Base-by-base conservation (phyloP, 2,113 vertebrate species). In the Corythornis cristatus region DNA sequence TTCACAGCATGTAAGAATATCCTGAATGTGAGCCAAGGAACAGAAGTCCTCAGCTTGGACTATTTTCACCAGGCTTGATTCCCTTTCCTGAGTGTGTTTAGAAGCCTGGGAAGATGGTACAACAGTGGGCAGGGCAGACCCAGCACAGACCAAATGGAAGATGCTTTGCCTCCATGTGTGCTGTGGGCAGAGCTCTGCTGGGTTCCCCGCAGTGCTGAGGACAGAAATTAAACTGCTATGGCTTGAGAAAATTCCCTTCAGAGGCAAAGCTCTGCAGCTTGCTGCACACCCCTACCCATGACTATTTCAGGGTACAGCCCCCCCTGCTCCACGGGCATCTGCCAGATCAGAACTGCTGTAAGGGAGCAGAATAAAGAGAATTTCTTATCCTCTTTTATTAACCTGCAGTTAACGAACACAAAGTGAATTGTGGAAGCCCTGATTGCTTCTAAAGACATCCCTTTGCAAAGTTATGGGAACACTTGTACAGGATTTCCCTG, bases 221-320 rank as follows among this genome's bases (percentile, higher is more conserved):
- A 9, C 46, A 76, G 64, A 86, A 94, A 85, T 83, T n/a, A 6
- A 80, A 91, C 25, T 15, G n/a, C 4, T 79, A 4, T 31, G 33
- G 13, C 81, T 65, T 66, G 31, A 82, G 33, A 89, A 90, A 87
- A 82, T 81, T 93, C 72, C 65, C 75, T 71, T 89, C 54, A 56
- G 83, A 81, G 84, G 67, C 67, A 68, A 92, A 90, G 84, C 67
- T 84, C 71, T 1, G 1, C 51, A 64, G 71, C 90, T 90, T 78
- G 90, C 74, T 85, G 92, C 91, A 88, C 0, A 7, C 67, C 82
- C 67, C 78, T 88, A 7, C 29, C 48, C 65, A 85, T 40, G 60
- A 92, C 60, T 92, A 23, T 80, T 95, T 77, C 82, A 92, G 93
- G 84, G 87, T 48, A 82, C 73, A 94, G 61, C 82, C 92, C 91